phyloP scores from a whole-genome alignment of 2,797 vertebrate genomes.

The Phalanger gymnotis region DNA sequence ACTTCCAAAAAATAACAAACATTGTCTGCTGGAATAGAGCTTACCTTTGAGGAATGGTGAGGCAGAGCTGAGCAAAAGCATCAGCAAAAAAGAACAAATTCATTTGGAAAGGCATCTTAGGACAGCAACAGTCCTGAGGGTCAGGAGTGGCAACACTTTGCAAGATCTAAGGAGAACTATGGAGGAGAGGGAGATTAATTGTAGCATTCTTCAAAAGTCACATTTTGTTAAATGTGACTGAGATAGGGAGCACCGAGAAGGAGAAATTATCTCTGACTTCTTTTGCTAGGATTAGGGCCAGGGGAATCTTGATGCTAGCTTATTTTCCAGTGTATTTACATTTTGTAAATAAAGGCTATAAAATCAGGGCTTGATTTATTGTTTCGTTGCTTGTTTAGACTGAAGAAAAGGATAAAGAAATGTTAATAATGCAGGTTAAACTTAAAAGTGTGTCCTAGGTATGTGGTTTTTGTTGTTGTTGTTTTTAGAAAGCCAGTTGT shows the following conservation, averaged over 20 bases:
- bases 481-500: background rate
- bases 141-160: background rate
- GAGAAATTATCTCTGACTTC: background rate
- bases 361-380: background rate
- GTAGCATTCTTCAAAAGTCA: background rate
- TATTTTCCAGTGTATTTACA: background rate
- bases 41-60: background rate
- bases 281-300: background rate
- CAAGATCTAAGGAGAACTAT: background rate
- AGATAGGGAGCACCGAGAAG: background rate
- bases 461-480: no score
- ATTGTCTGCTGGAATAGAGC: background rate
- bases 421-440: background rate
- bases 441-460: background rate
- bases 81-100: background rate
- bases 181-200: background rate
- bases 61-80: background rate
- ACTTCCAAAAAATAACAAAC: background rate
- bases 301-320: background rate
- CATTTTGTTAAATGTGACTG: background rate
- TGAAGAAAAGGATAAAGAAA: background rate
- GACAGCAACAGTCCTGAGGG: background rate
- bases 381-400: background rate
- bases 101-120: background rate
- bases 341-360: background rate